Conservation (phyloP, 2,113 vertebrate genomes). For the Calidris pygmaea region DNA sequence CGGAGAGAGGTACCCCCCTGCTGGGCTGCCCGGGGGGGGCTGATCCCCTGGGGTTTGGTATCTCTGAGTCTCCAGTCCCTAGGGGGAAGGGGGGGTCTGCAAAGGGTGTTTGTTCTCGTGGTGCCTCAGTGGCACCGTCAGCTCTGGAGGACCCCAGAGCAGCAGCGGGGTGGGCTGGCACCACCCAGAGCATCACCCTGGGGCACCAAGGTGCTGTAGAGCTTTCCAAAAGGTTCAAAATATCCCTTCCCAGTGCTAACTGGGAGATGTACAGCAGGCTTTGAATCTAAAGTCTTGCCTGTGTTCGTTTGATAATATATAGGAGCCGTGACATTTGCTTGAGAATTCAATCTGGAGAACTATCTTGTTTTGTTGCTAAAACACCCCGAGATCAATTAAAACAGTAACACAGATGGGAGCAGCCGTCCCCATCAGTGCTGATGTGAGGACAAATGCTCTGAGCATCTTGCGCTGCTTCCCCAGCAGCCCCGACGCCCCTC, state of each 20-base stretch:
- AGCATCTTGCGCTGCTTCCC: background rate
- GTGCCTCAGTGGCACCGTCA: background rate
- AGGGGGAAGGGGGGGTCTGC: background rate
- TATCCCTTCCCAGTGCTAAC: rapidly evolving
- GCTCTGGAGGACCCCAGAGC: background rate
- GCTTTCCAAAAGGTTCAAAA: background rate
- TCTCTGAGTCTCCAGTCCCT: rapidly evolving
- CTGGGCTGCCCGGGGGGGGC: background rate
- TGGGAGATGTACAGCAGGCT: background rate
- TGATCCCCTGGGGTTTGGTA: rapidly evolving
- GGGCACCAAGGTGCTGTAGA: background rate
- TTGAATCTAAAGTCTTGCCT: background rate
- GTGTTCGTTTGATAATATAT: rapidly evolving
- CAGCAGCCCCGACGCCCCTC: background rate
- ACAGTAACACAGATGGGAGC: rapidly evolving
- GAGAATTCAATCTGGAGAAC: background rate
- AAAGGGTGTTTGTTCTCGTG: background rate
- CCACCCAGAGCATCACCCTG: background rate
- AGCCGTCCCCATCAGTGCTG: rapidly evolving
- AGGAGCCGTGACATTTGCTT: rapidly evolving
- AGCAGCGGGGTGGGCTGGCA: background rate
- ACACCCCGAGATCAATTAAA: rapidly evolving
- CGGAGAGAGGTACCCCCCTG: background rate
- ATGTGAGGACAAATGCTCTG: background rate
- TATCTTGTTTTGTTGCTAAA: background rate